phyloP scores from a whole-genome alignment of 2,888 invertebrate genomes.

The Acanthococcus lagerstroemiae region DNA sequence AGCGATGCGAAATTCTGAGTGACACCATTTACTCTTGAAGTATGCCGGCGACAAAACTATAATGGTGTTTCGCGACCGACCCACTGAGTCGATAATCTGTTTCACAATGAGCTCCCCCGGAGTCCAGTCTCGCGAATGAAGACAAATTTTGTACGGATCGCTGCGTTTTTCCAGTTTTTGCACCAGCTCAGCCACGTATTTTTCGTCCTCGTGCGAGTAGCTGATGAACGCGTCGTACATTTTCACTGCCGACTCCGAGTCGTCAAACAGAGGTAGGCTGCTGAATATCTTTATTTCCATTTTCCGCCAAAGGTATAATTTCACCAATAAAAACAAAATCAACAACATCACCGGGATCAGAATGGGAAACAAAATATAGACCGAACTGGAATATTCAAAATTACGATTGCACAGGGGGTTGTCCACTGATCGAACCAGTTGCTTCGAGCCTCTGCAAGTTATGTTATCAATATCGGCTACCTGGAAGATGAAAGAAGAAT shows the following conservation, averaged over 20 bases:
- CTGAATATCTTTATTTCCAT: background rate
- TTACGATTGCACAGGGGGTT: background rate
- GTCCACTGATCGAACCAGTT: background rate
- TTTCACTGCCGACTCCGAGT: background rate
- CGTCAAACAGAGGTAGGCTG: background rate
- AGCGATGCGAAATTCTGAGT: background rate
- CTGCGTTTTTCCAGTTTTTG: background rate
- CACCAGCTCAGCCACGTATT: background rate
- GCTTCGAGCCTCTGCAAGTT: background rate
- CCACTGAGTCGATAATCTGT: background rate
- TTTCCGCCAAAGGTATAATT: background rate
- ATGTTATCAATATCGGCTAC: background rate
- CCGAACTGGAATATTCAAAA: too few species aligned
- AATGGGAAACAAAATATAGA: background rate
- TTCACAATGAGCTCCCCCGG: conserved; percentile 1
- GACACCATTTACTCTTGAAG: background rate
- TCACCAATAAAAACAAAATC: background rate
- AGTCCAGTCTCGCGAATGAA: background rate
- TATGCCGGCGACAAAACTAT: background rate
- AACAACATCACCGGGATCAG: background rate
- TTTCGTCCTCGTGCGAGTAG: background rate
- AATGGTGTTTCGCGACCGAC: background rate
- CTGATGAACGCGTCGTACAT: conserved; percentile 2
- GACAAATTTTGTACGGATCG: background rate
- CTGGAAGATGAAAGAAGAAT: background rate